Conservation (phyloP, 2,888 invertebrate species). For the Amiota mariae region DNA sequence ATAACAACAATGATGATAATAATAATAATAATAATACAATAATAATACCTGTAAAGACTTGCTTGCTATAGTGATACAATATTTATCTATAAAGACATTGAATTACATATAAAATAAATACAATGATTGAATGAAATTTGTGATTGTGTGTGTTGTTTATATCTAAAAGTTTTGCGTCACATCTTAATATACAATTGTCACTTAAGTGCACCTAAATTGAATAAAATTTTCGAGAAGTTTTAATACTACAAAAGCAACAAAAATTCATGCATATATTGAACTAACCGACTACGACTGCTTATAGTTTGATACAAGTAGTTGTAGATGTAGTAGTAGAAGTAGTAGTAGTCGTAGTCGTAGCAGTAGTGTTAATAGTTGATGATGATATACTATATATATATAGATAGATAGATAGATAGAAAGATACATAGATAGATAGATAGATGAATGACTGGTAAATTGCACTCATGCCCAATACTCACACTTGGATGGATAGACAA, state of each 20-base stretch:
- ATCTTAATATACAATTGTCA: constrained; percentile 63
- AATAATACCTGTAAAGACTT: constrained; percentile 2
- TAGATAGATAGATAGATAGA: not conserved
- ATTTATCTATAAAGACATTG: constrained; percentile 6
- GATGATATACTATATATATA: not conserved
- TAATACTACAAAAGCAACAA: constrained; percentile 48
- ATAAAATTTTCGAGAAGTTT: constrained; percentile 64
- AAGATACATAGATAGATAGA: no score
- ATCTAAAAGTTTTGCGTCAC: constrained; percentile 50
- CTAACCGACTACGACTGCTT: not conserved
- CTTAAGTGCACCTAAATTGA: constrained; percentile 65
- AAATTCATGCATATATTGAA: constrained; percentile 45
- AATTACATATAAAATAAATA: constrained; percentile 11
- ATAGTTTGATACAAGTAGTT: constrained; percentile 23
- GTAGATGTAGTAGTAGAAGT: no score
- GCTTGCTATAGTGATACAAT: not conserved
- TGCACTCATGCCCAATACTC: constrained; percentile 26
- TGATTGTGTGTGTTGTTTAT: constrained; percentile 29
- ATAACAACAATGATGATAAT: no score
- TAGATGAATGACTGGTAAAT: constrained; percentile 19
- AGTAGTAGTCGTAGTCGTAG: no score
- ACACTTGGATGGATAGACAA: constrained; percentile 51
- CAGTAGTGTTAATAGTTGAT: not conserved
- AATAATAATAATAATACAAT: not conserved
- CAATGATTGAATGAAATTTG: not conserved